phyloP scores from a whole-genome alignment of 2,888 invertebrate genomes.

The Beris morrisii region DNA sequence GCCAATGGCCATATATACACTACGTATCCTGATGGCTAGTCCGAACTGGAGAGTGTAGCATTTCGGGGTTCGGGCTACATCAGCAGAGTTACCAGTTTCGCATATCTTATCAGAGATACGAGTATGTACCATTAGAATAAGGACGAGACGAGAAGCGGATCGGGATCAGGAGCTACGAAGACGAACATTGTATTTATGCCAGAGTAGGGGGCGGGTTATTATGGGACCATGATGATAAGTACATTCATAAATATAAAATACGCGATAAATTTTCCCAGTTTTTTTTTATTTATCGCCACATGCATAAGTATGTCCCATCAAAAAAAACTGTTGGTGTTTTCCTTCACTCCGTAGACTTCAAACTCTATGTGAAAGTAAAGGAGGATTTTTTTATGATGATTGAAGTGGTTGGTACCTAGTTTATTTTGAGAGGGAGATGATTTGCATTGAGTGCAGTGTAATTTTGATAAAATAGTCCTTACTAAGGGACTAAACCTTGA shows the following conservation, averaged over 20 bases:
- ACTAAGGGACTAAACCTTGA: no score
- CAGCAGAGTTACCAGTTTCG: conserved; percentile 35
- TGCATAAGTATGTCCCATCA: conserved; percentile 19
- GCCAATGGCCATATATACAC: conserved; percentile 13
- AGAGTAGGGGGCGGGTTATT: conserved; percentile 33
- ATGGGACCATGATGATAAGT: conserved; percentile 38
- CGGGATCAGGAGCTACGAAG: conserved; percentile 31
- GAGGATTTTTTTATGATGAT: no score
- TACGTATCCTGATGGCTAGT: background rate
- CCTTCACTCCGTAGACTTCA: no score
- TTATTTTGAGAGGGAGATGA: no score
- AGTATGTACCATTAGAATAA: conserved; percentile 35
- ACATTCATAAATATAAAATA: conserved; percentile 41
- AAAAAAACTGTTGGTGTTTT: no score
- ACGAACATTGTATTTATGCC: conserved; percentile 19
- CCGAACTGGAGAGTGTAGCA: conserved; percentile 5
- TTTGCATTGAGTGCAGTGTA: no score
- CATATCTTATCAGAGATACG: conserved; percentile 37
- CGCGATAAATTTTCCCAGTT: conserved; percentile 38
- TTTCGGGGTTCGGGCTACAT: conserved; percentile 11
- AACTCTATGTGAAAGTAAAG: no score
- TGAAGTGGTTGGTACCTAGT: no score
- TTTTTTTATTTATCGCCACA: conserved; percentile 33
- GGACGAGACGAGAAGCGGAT: conserved; percentile 7
- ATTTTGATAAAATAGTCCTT: no score